Evolutionary conservation across 1,140 invertebrate species (phyloP), one percentile per base, ranked within the genome.

Genomic region (Periplaneta americana): DNA sequence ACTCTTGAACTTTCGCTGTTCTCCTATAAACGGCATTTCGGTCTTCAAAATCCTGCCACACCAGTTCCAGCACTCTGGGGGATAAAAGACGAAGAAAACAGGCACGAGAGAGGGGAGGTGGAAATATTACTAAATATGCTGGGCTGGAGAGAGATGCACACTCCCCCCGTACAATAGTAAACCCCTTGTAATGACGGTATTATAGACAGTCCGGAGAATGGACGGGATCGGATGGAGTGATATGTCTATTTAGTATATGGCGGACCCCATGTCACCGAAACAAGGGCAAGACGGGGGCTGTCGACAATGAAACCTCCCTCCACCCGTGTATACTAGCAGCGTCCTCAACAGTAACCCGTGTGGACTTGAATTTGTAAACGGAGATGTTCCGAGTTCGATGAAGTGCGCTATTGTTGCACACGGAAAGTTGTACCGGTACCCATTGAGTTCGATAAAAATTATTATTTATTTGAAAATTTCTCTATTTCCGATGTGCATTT

Each of bases 191-290:
- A 78, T 78, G 77, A 78, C 28, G 77, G 77, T 78, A 78, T 78
- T 78, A 78, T 78, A 78, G n/a, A 78, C 77, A 78, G 35, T 28
- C 35, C 77, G 34, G 77, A 35, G 77, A 78, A 78, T 37, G 36
- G 77, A 78, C 34, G 22, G 77, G 35, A 48, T 37, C 77, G 13
- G n/a, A 78, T 78, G 39, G 77, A 78, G 77, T 78, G 77, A 78
- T 78, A 78, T 48, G 77, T 78, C 77, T 78, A 78, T 78, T 78
- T 78, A 78, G n/a, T 39, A 48, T n/a, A 66, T 66, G 48, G 48
- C 6, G n/a, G 48, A 66, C 48, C 48, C 48, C 48, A 66, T 66
- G 48, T 66, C 48, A 66, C 48, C 48, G 48, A 66, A n/a, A 66
- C 48, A 66, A 66, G 48, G 48, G 1, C 48, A 66, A 66, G 48